These are phyloP conservation scores for Phyllopteryx taeniolatus DNA, from an alignment of 2,113 vertebrate species.

Conservation along the genomic window DNA sequence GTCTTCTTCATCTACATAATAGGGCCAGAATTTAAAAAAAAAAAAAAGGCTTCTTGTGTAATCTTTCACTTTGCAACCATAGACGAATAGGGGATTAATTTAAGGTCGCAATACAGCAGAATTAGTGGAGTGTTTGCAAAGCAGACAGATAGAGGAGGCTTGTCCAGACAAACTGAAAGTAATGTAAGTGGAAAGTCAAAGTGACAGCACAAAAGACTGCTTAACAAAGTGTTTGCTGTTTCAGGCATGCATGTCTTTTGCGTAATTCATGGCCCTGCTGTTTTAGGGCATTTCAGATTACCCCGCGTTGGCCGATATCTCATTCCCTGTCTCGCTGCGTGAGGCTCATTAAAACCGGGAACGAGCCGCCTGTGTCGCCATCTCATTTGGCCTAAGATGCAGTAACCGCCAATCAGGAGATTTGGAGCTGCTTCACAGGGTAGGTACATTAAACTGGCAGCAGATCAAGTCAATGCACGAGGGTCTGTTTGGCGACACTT, in stretches of 20 bases:
- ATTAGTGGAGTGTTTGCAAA: conserved; percentile 19
- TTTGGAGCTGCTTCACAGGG: conserved; percentile 65
- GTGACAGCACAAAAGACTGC: conserved; percentile 56
- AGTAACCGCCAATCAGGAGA: conserved; percentile 68
- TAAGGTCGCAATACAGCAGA: conserved; percentile 25
- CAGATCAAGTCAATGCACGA: conserved; percentile 55
- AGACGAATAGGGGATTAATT: conserved; percentile 30
- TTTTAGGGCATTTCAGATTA: conserved; percentile 78
- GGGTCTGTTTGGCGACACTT: conserved; percentile 47
- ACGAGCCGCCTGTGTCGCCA: conserved; percentile 80
- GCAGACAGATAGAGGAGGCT: conserved; percentile 20
- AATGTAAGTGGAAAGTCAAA: conserved; percentile 39
- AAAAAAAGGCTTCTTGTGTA: conserved; percentile 3
- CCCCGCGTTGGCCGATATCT: conserved; percentile 79
- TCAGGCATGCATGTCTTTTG: conserved; percentile 60
- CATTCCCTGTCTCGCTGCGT: conserved; percentile 78
- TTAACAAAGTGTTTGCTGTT: conserved; percentile 58
- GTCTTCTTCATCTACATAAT: neutral
- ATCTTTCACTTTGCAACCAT: conserved; percentile 26
- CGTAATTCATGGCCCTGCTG: conserved; percentile 79
- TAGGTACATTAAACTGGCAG: conserved; percentile 69
- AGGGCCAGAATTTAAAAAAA: neutral
- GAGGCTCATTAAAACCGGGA: conserved; percentile 85
- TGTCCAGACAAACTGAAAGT: conserved; percentile 33
- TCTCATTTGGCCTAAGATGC: conserved; percentile 80